Evolutionary conservation across 2,797 vertebrate species (phyloP).

Genomic region (Ptychadena robeensis): DNA sequence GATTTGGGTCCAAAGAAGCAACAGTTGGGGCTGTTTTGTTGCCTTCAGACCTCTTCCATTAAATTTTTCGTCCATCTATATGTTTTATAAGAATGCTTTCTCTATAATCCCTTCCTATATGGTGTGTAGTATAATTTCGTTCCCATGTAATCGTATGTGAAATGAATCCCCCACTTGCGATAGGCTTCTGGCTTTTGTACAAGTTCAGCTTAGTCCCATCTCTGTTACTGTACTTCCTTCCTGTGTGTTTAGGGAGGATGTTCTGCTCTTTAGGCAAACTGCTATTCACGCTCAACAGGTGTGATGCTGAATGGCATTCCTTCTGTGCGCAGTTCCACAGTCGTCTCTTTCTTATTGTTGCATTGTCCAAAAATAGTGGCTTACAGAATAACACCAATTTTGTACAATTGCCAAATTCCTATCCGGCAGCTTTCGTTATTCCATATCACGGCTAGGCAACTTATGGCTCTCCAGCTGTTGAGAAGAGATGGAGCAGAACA

Average conservation of each 20-base stretch:
- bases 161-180: slow-evolving; percentile 53
- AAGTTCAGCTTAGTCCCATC: slow-evolving; percentile 55
- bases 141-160: slow-evolving; percentile 55
- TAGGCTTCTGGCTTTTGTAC: slow-evolving; percentile 55
- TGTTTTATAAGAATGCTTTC: slow-evolving; percentile 33
- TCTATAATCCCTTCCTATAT: slow-evolving; percentile 47
- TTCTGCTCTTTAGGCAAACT: slow-evolving; percentile 67
- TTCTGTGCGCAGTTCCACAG: slow-evolving; percentile 65
- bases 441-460: neutral
- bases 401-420: neutral
- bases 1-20: neutral
- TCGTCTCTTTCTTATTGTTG: slow-evolving; percentile 24
- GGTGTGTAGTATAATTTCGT: slow-evolving; percentile 29
- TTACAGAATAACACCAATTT: slow-evolving; percentile 1
- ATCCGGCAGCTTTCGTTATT: neutral
- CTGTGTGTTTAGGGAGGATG: slow-evolving; percentile 60
- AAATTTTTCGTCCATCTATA: slow-evolving; percentile 1
- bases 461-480: slow-evolving; percentile 7
- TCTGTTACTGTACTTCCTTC: slow-evolving; percentile 56
- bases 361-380: slow-evolving; percentile 31
- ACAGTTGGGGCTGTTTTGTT: neutral
- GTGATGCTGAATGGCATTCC: slow-evolving; percentile 64
- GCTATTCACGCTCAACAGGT: slow-evolving; percentile 68
- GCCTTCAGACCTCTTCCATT: neutral
- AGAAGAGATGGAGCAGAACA: neutral